These are phyloP conservation scores for Cyanoramphus novaezelandiae DNA, from an alignment of 2,113 vertebrate genomes.

Conservation along the genomic window DNA sequence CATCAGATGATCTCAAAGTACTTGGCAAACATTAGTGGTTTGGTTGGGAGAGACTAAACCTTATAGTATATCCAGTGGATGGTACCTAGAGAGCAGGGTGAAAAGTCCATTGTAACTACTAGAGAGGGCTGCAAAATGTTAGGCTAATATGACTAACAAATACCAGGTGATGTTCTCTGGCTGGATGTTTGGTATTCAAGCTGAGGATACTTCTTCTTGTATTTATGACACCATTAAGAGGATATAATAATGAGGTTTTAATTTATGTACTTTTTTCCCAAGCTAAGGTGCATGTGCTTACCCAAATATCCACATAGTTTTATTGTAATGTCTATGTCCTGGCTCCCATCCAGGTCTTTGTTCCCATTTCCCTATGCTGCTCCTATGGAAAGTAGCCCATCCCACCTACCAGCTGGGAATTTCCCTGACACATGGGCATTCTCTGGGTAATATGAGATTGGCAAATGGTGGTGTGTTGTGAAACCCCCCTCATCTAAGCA, in stretches of 20 bases:
- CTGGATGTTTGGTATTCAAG: not conserved
- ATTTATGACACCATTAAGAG: not conserved
- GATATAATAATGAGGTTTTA: not conserved
- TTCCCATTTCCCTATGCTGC: not conserved
- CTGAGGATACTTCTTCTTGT: not conserved
- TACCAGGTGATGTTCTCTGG: not conserved
- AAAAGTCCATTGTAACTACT: not conserved
- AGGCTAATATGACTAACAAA: not conserved
- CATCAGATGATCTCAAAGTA: conserved; percentile 49
- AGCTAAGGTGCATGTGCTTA: not conserved
- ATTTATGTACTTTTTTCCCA: not conserved
- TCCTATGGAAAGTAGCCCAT: conserved; percentile 3
- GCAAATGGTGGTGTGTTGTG: not conserved
- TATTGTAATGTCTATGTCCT: not conserved
- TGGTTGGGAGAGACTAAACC: not conserved
- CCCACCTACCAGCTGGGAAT: conserved; percentile 52
- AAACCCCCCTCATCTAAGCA: not conserved
- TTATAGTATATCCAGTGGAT: not conserved
- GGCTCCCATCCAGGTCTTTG: not conserved
- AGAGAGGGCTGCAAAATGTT: not conserved
- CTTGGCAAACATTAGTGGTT: conserved; percentile 25
- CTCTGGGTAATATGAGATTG: conserved; percentile 8
- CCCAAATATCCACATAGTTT: not conserved
- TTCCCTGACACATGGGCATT: conserved; percentile 33
- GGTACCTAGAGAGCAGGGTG: not conserved